Base-by-base conservation (phyloP, 2,888 invertebrate genomes). In the Fragum fragum region DNA sequence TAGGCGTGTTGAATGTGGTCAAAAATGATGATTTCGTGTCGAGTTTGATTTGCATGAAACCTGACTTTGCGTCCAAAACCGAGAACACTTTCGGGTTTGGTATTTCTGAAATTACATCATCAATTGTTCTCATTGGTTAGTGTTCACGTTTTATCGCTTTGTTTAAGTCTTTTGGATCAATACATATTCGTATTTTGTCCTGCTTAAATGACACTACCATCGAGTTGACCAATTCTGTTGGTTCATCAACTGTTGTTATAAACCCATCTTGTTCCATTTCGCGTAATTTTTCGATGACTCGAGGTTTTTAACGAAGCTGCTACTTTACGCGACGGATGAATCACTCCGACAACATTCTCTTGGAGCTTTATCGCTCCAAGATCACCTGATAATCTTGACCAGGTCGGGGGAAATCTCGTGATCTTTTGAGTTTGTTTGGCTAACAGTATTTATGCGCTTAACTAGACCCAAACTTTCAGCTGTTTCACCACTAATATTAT, bases 161-260 rank as follows among this genome's bases (percentile, higher is more conserved):
- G 72, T 87, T 89, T n/a, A 89, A 36, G 71, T 89, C 81, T 55
- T 79, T 80, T 29, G 84, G 86, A 52, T 89, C 88, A 18, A 88
- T 72, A 55, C 88, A 89, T 18, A 88, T 86, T 53, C 81, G 63
- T 14, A 80, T 47, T 73, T 86, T 86, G 52, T 79, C 86, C 72
- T 83, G 79, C 59, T 36, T 76, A 1, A 83, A n/a, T 7, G 79
- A 63, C 1, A 83, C 82, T 5, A 83, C 86, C 85, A 88, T 89
- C 18, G 87, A 84, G 59, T 81, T 87, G 1, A 87, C 87, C 88
- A 86, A 87, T 47, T 87, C 81, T 3, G 87, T 89, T n/a, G 87
- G 88, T 39, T 82, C 71, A 5, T 73, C 32, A 5, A 87, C 85
- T 53, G 61, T 61, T 18, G 74, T 73, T 21, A 78, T 74, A 53